Evolutionary conservation across 2,113 vertebrate genomes (phyloP), one percentile per base, ranked within the genome.

Genomic region (Syrmaticus mikado): DNA sequence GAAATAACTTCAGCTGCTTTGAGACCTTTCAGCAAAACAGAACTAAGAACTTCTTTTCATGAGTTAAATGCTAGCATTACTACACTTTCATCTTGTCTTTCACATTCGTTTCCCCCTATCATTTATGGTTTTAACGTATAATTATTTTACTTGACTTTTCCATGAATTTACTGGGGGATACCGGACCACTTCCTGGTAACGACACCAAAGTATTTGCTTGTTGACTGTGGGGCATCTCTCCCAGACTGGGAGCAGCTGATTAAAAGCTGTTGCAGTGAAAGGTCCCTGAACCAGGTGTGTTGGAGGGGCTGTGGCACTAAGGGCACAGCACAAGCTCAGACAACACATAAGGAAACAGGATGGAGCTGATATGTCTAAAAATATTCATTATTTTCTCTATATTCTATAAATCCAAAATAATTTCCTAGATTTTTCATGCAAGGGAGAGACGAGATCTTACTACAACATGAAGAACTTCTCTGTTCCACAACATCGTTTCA

Each of bases 311-410:
- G 5, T 13, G 50, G 15, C 11, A 40, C 21, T 0, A 3, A 76
- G 34, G 60, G 43, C 27, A 61, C 25, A 41, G 65, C 18, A 73
- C 5, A 3, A 77, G 48, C 8, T 20, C 43, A 8, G 50, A 2
- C 1, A 11, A 70, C 13, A 71, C 3, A 24, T 0, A 2, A 1
- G 43, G 14, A 60, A 71, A 71, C 5, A 57, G 10, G 34, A 76
- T 8, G 30, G 53, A 89, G 71, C 6, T 50, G 12, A 61, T 36
- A 21, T 20, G 62, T 10, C 77, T 4, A 20, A 30, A 73, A 89
- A 76, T 12, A 65, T 2, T 1, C 1, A 0, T 50, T 68, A 60
- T 70, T 68, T 46, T 45, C 34, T 13, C 11, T 82, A 82, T 64
- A 64, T 43, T 68, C 17, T 80, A 34, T 2, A 76, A 76, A 68